Base-by-base conservation (phyloP, 2,797 vertebrate genomes). In the Dromococcyx pavoninus region DNA sequence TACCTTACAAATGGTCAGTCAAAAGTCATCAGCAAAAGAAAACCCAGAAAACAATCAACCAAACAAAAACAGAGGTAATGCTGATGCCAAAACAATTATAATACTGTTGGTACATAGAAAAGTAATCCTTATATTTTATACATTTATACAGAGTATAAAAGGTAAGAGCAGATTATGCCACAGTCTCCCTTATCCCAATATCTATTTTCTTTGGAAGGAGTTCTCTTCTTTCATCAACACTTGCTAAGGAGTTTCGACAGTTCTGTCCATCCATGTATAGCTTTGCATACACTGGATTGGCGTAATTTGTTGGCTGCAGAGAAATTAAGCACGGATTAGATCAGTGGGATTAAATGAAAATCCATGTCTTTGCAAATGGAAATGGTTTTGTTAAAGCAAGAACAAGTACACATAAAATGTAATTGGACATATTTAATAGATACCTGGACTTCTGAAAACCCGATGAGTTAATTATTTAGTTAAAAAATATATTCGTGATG, bases 121-220 rank as follows among this genome's bases (percentile, higher is more conserved):
- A 98, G 98, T 98, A 98, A 98, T 98, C 98, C 97, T 98, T 97
- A 98, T 98, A 97, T 98, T 99, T 98, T 99, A 98, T 98, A 98
- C 98, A 98, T 98, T 98, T 98, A 97, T 98, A 98, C 98, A 98
- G 98, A 97, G 98, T 98, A 98, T 97, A 98, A 98, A 99, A 99
- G 98, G 97, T 98, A 98, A 98, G 97, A 98, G 97, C 98, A 98
- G 98, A 98, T 99, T 99, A 99, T 98, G 99, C 99, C 98, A 99
- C 98, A 98, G 99, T 99, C 98, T 99, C 99, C 97, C 99, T 98
- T 98, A 99, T 99, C 97, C 98, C 99, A 98, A 99, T 99, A 98
- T 99, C 99, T 97, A 99, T 98, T 99, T 99, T 99, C 99, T 99
- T 99, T 99, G 99, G 99, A 98, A 99, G 99, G 97, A 99, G 99